Percentiles rank a stretch among this genome's conserved stretches.
These are phyloP conservation scores for Tenthredo notha DNA, from an alignment of 2,888 invertebrate genomes.

Conservation along the genomic window DNA sequence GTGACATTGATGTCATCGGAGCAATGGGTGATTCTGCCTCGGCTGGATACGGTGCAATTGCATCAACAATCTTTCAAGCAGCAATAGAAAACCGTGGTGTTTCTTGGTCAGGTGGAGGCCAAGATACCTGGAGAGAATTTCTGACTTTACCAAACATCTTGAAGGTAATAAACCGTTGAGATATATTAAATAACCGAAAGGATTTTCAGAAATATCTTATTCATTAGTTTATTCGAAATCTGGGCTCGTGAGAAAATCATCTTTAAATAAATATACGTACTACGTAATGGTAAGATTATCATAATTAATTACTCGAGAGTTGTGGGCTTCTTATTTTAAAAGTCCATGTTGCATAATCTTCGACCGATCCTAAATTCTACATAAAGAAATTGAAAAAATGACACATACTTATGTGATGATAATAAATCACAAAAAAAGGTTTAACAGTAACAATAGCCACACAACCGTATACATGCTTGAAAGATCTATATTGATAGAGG, in stretches of 20 bases:
- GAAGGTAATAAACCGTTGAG: constrained; percentile 78
- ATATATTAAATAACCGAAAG: neutral
- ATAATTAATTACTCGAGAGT: neutral
- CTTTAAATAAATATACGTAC: neutral
- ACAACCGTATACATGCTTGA: neutral
- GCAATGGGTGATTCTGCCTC: constrained; percentile 83
- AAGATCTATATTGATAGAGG: neutral
- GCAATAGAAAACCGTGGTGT: constrained; percentile 71
- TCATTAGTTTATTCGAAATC: neutral
- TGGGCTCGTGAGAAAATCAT: neutral
- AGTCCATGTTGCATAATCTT: neutral
- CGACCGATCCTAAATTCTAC: neutral
- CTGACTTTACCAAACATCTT: constrained; percentile 87
- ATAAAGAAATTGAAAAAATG: neutral
- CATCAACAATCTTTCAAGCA: constrained; percentile 77
- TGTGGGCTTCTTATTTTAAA: neutral
- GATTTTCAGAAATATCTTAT: neutral
- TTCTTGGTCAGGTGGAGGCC: constrained; percentile 80
- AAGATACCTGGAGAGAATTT: constrained; percentile 85
- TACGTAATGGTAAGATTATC: neutral
- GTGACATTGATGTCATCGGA: constrained; percentile 83
- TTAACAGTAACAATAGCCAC: neutral
- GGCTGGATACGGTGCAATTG: constrained; percentile 81
- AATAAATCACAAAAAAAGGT: neutral
- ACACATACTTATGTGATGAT: neutral